Evolutionary conservation across 2,888 invertebrate genomes (phyloP).

Genomic region (Phrixothrix hirtus): DNA sequence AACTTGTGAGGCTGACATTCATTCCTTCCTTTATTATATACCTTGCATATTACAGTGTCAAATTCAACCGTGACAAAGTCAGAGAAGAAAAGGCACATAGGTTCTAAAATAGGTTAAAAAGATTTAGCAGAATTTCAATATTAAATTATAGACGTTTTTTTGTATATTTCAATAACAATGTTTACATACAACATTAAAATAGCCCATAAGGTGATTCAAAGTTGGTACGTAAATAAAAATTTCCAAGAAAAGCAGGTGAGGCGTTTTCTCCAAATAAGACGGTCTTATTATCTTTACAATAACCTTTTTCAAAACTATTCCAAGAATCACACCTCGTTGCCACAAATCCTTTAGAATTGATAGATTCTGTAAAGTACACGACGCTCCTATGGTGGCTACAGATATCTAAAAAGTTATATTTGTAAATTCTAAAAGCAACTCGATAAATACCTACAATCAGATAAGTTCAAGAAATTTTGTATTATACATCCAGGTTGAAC

Average conservation of each 20-base stretch:
- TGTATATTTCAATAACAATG: background rate
- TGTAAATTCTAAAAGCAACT: background rate
- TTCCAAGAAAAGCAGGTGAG: conserved; percentile 32
- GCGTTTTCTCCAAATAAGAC: conserved; percentile 39
- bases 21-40: no score
- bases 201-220: conserved; percentile 18
- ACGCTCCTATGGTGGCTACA: conserved; percentile 42
- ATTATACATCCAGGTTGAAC: conserved; percentile 60
- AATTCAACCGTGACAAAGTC: no score
- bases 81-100: no score
- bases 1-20: no score
- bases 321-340: conserved; percentile 36
- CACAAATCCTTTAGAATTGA: conserved; percentile 29
- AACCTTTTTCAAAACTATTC: conserved; percentile 30
- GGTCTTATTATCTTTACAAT: conserved; percentile 30
- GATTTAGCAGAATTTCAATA: background rate
- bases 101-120: no score
- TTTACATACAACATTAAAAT: conserved; percentile 2
- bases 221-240: conserved; percentile 38
- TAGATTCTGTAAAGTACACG: conserved; percentile 37
- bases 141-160: background rate
- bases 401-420: conserved; percentile 24
- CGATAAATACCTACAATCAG: conserved; percentile 39
- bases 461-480: conserved; percentile 26
- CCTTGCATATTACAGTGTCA: no score